Percentiles rank a stretch among this genome's conserved stretches.
Conservation (phyloP, 2,113 vertebrate species). For the Fulica atra region DNA sequence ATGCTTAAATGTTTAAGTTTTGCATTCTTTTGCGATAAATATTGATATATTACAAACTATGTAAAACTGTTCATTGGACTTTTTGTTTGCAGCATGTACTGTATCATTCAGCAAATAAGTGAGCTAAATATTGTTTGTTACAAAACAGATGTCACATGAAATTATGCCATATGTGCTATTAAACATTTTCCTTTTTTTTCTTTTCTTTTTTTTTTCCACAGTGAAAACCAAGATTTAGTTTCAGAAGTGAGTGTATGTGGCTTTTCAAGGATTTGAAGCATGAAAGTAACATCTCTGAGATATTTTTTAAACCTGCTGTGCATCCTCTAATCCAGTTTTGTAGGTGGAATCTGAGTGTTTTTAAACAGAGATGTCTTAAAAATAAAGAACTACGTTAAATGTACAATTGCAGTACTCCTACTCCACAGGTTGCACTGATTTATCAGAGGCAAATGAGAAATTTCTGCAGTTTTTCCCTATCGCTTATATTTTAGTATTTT, state of each 20-base stretch:
- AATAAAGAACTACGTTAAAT: constrained; percentile 18
- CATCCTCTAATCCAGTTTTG: constrained; percentile 61
- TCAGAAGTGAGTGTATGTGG: constrained; percentile 75
- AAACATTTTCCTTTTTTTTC: constrained; percentile 79
- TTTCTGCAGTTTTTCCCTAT: not conserved
- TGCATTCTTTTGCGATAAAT: constrained; percentile 80
- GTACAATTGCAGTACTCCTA: not conserved
- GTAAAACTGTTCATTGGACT: constrained; percentile 83
- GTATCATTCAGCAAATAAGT: constrained; percentile 87
- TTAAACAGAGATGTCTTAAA: constrained; percentile 31
- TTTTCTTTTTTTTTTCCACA: constrained; percentile 65
- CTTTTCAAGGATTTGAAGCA: constrained; percentile 78
- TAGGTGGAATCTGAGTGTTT: constrained; percentile 20
- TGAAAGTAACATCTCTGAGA: constrained; percentile 73
- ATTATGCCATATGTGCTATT: constrained; percentile 89
- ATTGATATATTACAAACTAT: constrained; percentile 82
- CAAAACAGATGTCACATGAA: constrained; percentile 90
- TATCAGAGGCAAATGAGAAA: not conserved
- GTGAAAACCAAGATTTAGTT: constrained; percentile 77
- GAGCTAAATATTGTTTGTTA: constrained; percentile 90
- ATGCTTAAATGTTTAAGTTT: constrained; percentile 81
- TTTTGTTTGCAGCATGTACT: constrained; percentile 84
- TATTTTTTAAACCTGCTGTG: constrained; percentile 74
- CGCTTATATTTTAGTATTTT: not conserved
- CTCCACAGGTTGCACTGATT: not conserved